Percentiles rank a stretch among this genome's conserved stretches.
Evolutionary conservation across 2,797 vertebrate genomes (phyloP).

Genomic region (Mus spretus): DNA sequence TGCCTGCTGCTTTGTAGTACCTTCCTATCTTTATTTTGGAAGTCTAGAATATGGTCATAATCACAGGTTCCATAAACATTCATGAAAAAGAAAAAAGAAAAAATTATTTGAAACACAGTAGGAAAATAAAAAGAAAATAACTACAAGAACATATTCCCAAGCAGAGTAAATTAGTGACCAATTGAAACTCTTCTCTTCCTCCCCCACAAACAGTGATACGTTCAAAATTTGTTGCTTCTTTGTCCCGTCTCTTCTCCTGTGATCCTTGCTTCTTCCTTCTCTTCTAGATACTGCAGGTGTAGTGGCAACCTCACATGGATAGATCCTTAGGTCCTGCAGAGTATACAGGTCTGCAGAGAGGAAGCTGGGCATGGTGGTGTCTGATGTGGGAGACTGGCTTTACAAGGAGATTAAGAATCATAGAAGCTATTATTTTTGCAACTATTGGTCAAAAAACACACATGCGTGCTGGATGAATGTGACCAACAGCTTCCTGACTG

Average conservation of each 20-base stretch:
- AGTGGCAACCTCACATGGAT: neutral
- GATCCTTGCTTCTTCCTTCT: neutral
- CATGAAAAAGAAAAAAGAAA: neutral
- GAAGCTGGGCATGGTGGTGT: neutral
- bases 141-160: neutral
- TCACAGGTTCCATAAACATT: neutral
- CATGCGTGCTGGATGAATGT: neutral
- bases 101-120: neutral
- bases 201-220: neutral
- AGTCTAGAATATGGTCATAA: neutral
- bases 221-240: neutral
- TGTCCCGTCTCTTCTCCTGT: too few species aligned
- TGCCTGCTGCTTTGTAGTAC: neutral
- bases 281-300: neutral
- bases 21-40: neutral
- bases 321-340: neutral
- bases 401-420: neutral
- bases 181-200: neutral
- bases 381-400: neutral
- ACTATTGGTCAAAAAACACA: neutral
- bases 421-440: neutral
- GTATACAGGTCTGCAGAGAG: rapidly evolving
- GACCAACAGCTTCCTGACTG: neutral
- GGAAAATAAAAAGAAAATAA: conserved; percentile 3
- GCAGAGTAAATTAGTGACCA: neutral